Conservation (phyloP, 2,113 vertebrate genomes). For the Hypanus sabinus region DNA sequence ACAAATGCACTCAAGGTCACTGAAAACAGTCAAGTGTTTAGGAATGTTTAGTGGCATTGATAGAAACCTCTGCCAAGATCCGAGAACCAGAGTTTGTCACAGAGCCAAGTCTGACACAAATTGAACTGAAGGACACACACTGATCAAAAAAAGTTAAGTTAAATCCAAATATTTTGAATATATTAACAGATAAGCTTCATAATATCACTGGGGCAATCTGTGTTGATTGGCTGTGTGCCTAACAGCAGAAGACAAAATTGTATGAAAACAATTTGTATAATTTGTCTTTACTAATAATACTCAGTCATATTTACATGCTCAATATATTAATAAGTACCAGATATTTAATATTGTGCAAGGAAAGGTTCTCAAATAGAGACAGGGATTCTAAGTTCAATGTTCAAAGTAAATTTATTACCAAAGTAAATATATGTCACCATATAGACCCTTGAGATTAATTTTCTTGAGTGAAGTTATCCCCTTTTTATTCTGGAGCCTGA, state of each 20-base stretch:
- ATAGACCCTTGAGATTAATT: too few species aligned
- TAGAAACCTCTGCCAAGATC: not conserved
- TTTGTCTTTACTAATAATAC: not conserved
- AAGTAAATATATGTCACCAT: too few species aligned
- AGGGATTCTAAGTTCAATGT: too few species aligned
- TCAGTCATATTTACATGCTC: not conserved
- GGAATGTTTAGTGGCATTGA: not conserved
- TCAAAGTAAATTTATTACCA: too few species aligned
- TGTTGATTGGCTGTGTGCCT: not conserved
- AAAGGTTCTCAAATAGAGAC: not conserved
- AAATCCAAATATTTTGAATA: not conserved
- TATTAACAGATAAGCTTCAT: not conserved
- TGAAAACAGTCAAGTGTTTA: not conserved
- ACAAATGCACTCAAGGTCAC: not conserved
- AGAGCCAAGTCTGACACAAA: not conserved
- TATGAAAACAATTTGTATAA: not conserved
- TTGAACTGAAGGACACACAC: not conserved
- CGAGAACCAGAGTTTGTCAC: not conserved
- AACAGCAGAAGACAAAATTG: not conserved
- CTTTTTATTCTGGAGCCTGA: too few species aligned
- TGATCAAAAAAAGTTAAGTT: not conserved
- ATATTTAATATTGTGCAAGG: not conserved
- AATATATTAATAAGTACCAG: not conserved
- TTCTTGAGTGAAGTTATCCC: too few species aligned
- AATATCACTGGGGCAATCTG: not conserved